These are phyloP conservation scores for Sussaba pulchella DNA, from an alignment of 2,888 invertebrate genomes.

Conservation along the genomic window DNA sequence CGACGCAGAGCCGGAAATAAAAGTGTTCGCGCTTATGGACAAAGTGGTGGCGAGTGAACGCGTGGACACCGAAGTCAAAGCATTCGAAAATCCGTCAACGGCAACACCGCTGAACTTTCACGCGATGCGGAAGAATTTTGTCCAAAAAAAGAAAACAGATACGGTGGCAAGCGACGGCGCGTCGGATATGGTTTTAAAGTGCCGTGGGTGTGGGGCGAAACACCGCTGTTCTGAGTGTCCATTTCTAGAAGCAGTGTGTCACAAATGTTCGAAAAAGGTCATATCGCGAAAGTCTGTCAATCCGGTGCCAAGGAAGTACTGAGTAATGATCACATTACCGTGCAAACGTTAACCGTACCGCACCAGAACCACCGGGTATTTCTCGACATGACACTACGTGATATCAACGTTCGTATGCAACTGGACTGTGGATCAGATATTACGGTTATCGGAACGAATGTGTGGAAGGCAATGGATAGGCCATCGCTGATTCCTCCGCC, in stretches of 20 bases:
- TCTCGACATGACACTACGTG: slow-evolving; percentile 16
- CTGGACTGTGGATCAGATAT: slow-evolving; percentile 56
- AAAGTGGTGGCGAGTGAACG: slow-evolving; percentile 48
- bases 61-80: slow-evolving; percentile 47
- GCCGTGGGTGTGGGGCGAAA: slow-evolving; percentile 41
- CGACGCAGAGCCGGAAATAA: slow-evolving; percentile 37
- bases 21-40: slow-evolving; percentile 39
- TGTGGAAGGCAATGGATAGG: slow-evolving; percentile 43
- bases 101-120: slow-evolving; percentile 37
- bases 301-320: slow-evolving; percentile 27
- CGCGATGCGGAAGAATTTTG: slow-evolving; percentile 15
- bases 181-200: slow-evolving; percentile 10
- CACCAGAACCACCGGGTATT: slow-evolving; percentile 34
- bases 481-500: slow-evolving; percentile 40
- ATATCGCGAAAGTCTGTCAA: slow-evolving; percentile 46
- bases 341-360: slow-evolving; percentile 28
- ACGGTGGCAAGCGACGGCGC: slow-evolving; percentile 8
- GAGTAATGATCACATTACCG: slow-evolving; percentile 20
- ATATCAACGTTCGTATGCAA: slow-evolving; percentile 22
- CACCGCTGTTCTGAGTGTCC: slow-evolving; percentile 51
- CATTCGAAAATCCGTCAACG: slow-evolving; percentile 46
- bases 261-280: slow-evolving; percentile 45
- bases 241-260: slow-evolving; percentile 29
- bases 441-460: slow-evolving; percentile 45
- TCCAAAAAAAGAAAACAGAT: slow-evolving; percentile 29